Evolutionary conservation across 2,113 vertebrate genomes (phyloP).

Genomic region (Cheirogaleus medius): DNA sequence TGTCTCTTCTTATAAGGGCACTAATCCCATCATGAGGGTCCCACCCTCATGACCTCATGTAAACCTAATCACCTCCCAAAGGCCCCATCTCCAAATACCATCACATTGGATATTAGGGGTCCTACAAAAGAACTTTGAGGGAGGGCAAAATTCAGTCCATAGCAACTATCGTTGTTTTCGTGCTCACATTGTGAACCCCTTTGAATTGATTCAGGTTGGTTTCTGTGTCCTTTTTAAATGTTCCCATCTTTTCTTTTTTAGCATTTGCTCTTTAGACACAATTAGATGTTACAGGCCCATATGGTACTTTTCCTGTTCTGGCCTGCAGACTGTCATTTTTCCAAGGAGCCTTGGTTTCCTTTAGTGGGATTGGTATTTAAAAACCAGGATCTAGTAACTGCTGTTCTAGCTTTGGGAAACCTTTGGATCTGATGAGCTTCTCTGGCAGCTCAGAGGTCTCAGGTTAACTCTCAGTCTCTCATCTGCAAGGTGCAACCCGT

Average conservation of each 20-base stretch:
- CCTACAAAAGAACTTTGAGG: neutral
- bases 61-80: neutral
- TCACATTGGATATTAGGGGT: neutral
- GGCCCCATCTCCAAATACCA: neutral
- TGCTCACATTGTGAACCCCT: neutral
- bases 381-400: neutral
- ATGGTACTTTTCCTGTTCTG: neutral
- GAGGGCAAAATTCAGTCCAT: neutral
- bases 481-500: neutral
- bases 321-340: neutral
- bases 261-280: neutral
- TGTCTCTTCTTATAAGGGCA: neutral
- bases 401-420: no score
- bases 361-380: neutral
- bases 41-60: neutral
- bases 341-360: neutral
- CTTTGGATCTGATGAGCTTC: neutral
- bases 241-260: neutral
- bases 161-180: neutral
- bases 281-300: rapidly evolving
- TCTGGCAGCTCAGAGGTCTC: neutral
- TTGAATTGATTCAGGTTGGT: neutral
- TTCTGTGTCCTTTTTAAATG: neutral
- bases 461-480: neutral
- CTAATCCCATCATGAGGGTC: neutral